Evolutionary conservation across 2,113 vertebrate species (phyloP), one percentile per base, ranked within the genome.

Genomic region (Plectropomus leopardus): DNA sequence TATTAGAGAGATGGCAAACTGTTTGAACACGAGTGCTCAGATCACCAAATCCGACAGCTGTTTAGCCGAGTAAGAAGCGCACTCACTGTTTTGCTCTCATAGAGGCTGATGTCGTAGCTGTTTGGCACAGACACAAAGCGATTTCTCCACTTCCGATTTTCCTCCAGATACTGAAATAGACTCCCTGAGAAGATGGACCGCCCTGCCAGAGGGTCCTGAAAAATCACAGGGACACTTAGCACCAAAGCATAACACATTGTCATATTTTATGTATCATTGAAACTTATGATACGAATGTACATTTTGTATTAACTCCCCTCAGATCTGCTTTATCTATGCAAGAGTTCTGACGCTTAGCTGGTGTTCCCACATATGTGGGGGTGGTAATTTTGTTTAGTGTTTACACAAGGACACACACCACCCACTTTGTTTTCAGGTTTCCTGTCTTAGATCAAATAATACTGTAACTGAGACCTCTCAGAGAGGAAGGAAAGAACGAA

Each of bases 101-200:
- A 96, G 13, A 96, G 95, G 67, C 94, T 87, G 89, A 99, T 88
- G 83, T 92, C 93, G 0, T 99, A 99, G 86, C 96, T 96, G 92
- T 98, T 96, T 0, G 96, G 96, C 65, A 99, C 96, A 0, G 96
- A 93, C 0, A 97, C 95, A 80, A 96, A 98, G 34, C 97, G 97
- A 86, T 96, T 97, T 83, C 97, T 93, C 97, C 98, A 99, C 85
- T 98, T 99, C 90, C 96, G 96, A 85, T 93, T 98, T 89, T 98
- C 97, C 73, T 99, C 98, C 24, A 97, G 91, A 89, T 97, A 97
- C 92, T 99, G 97, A 87, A 97, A 98, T 60, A 99, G 93, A 88
- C 94, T 95, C 47, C 98, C 97, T 0, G 98, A 99, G 93, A 98
- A 98, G 90, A 99, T 97, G 89, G 95, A 93, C 0, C 94, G 95